Evolutionary conservation across 2,888 invertebrate species (phyloP), one percentile per base, ranked within the genome.

Genomic region (Sphaerophoria rueppellii): DNA sequence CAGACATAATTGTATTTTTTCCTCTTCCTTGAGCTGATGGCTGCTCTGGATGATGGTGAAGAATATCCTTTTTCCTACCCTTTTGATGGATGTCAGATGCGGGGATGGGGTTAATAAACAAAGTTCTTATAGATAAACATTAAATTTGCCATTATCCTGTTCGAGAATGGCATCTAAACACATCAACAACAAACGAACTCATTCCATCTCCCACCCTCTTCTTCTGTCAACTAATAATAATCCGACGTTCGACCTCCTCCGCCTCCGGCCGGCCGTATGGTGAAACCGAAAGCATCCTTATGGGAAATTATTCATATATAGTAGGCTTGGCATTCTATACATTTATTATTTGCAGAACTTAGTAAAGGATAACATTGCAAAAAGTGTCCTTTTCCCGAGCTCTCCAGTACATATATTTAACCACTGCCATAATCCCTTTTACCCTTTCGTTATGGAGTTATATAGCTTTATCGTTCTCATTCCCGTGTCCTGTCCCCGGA

Each of bases 111-210:
- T 70, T 79, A 83, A 76, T 80, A 85, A 80, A 76, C 80, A 85
- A 80, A 85, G 76, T 80, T 85, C 80, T 85, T 76, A 40, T 60
- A 85, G 83, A 85, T 76, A 80, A 85, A 85, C 76, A 80, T 85
- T 85, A 80, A 80, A 71, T 76, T 85, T 85, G 75, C 83, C 76
- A 76, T 85, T 73, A 83, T 83, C 74, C 70, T 58, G 65, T 74
- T 57, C 57, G 48, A 67, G 35, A 48, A 40, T 67, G 24, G 24
- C 40, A 46, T 70, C 57, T 52, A 7, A 43, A 34, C 34, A 65
- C 24, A 24, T 24, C 24, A 24, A 40, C 57, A 57, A n/a, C 34
- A 24, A 43, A 12, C 46, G 6, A 63, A 34, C 34, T 34, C 65
- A 16, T 6, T 14, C 35, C 63, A 48, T 43, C 34, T 6, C 34